These are phyloP conservation scores for Drosophila vallismaia DNA, from an alignment of 2,888 invertebrate species.

Conservation along the genomic window DNA sequence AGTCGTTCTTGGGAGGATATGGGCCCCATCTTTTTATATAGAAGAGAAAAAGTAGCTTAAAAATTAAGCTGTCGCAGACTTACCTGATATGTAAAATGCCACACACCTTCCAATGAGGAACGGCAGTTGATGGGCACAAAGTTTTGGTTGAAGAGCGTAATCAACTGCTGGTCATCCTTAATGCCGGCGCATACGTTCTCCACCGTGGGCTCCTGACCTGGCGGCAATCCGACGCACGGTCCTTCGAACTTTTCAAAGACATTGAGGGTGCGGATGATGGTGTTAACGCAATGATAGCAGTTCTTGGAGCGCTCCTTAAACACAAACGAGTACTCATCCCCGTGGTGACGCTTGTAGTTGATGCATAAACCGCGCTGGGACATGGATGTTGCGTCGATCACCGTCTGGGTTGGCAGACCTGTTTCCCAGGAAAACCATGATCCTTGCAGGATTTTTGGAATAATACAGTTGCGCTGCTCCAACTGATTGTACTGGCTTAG, in stretches of 20 bases:
- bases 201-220: constrained; percentile 88
- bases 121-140: constrained; percentile 95
- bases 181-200: constrained; percentile 91
- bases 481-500: constrained; percentile 64
- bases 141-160: constrained; percentile 95
- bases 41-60: no score
- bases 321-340: constrained; percentile 94
- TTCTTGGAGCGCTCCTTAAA: constrained; percentile 86
- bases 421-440: constrained; percentile 97
- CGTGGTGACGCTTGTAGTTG: constrained; percentile 88
- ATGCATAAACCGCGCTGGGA: constrained; percentile 90
- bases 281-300: constrained; percentile 94
- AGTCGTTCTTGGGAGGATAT: no score
- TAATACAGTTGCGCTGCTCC: constrained; percentile 86
- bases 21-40: no score
- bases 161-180: constrained; percentile 91
- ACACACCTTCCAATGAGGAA: constrained; percentile 97
- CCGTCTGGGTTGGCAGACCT: constrained; percentile 91
- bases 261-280: constrained; percentile 93
- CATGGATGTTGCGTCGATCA: constrained; percentile 92
- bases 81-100: constrained; percentile 95
- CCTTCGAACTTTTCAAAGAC: constrained; percentile 95
- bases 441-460: constrained; percentile 92
- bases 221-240: constrained; percentile 89
- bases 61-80: neutral